Base-by-base conservation (phyloP, 2,113 vertebrate species). In the Anseranas semipalmata region DNA sequence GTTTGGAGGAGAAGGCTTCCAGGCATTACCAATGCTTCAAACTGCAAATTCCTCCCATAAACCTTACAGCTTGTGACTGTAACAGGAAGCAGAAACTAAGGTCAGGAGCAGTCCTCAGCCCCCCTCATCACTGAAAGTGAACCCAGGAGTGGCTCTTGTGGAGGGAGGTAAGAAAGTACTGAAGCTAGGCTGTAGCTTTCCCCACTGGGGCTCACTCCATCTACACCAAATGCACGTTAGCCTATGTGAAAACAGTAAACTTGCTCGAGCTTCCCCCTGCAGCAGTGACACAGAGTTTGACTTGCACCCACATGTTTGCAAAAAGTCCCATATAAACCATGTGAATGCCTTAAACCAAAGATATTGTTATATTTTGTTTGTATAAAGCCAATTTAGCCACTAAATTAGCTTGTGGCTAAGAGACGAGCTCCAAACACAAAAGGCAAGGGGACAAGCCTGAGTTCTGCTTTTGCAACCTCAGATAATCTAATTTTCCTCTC, bases 401-500 rank as follows among this genome's bases (percentile, higher is more conserved):
- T 79, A 55, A 1, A 70, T 76, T 85, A 80, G 8, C 20, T 68
- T 75, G 33, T 53, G 18, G 30, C 45, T 94, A 75, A 95, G 91
- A n/a, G 37, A 92, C n/a, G 74, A 70, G 6, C 55, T 88, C 10
- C 50, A 35, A 91, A 86, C 8, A 56, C 8, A 77, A 73, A 74
- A 71, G 25, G 52, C 20, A 80, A 77, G 27, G 22, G 55, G 35
- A 60, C 12, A 90, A 56, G 37, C 48, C 27, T 81, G 15, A 71
- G 68, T 75, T 72, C 76, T 93, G 50, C 46, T 32, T 86, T 52
- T 92, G 46, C 11, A 74, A 87, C 24, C 50, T 88, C 90, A 75
- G 56, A 78, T 72, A 95, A 96, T 87, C 10, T 89, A 85, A 90
- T 96, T 94, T 96, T 77, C 75, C 12, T 79, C 71, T 85, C 67